phyloP scores from a whole-genome alignment of 2,888 invertebrate genomes.

The Ischnura elegans region DNA sequence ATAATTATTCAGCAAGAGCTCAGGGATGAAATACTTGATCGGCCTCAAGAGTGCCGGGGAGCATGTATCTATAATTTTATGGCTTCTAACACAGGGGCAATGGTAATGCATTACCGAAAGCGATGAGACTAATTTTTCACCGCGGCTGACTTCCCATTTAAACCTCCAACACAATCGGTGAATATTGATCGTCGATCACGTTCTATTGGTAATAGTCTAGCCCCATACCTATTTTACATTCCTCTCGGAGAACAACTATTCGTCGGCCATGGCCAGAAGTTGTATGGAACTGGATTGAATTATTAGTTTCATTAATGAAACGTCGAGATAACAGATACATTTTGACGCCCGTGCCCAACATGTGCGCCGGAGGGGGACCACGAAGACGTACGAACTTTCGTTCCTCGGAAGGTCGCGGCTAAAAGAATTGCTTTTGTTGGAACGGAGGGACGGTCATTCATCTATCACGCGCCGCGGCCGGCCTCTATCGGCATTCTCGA shows the following conservation, averaged over 20 bases:
- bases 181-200: neutral
- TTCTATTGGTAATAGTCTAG: neutral
- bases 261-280: neutral
- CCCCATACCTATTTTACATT: neutral
- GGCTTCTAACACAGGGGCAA: neutral
- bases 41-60: too few species aligned
- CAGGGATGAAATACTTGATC: too few species aligned
- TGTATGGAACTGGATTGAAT: neutral
- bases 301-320: neutral
- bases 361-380: neutral
- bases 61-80: too few species aligned
- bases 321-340: neutral
- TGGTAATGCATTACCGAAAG: neutral
- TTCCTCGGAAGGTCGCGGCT: constrained; percentile 21
- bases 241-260: neutral
- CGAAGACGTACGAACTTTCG: neutral
- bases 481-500: neutral
- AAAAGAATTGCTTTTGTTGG: neutral
- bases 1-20: too few species aligned
- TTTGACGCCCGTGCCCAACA: neutral
- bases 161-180: neutral
- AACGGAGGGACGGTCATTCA: neutral
- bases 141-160: neutral
- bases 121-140: neutral
- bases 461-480: neutral